phyloP scores from a whole-genome alignment of 1,140 invertebrate genomes.

The Tetragnatha versicolor region DNA sequence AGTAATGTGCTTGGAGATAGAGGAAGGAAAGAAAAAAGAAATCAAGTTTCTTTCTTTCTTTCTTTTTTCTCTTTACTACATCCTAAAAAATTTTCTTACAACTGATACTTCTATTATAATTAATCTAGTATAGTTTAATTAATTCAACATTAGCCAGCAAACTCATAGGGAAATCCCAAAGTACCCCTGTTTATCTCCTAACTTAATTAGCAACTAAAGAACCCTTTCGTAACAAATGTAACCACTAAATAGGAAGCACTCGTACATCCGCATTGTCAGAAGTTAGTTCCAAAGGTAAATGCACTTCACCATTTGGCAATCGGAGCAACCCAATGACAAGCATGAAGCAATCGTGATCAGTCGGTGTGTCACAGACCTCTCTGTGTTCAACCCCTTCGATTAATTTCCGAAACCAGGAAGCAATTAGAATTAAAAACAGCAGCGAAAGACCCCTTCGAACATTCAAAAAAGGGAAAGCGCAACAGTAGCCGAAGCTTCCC shows the following conservation, averaged over 20 bases:
- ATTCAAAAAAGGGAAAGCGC: background rate
- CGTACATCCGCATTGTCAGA: background rate
- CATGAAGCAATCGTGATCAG: background rate
- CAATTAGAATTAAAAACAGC: background rate
- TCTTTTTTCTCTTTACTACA: background rate
- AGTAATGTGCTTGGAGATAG: too few species aligned
- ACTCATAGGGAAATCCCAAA: too few species aligned
- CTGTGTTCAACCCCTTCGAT: slow-evolving; percentile 5
- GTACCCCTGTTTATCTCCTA: too few species aligned
- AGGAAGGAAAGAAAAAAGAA: background rate
- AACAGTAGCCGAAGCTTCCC: background rate
- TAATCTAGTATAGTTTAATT: too few species aligned
- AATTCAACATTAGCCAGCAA: too few species aligned
- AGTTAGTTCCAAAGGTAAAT: background rate
- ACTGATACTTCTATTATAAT: too few species aligned
- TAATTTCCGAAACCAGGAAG: slow-evolving; percentile 21
- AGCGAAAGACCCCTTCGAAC: background rate
- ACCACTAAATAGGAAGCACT: too few species aligned
- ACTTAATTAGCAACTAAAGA: too few species aligned
- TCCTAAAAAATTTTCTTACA: too few species aligned
- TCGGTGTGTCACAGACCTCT: slow-evolving; percentile 13
- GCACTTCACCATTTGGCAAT: background rate
- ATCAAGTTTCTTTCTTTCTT: background rate
- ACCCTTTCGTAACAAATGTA: too few species aligned
- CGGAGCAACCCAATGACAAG: too few species aligned